Evolutionary conservation across 2,113 vertebrate genomes (phyloP), one percentile per base, ranked within the genome.

Genomic region (Bothrops jararaca): DNA sequence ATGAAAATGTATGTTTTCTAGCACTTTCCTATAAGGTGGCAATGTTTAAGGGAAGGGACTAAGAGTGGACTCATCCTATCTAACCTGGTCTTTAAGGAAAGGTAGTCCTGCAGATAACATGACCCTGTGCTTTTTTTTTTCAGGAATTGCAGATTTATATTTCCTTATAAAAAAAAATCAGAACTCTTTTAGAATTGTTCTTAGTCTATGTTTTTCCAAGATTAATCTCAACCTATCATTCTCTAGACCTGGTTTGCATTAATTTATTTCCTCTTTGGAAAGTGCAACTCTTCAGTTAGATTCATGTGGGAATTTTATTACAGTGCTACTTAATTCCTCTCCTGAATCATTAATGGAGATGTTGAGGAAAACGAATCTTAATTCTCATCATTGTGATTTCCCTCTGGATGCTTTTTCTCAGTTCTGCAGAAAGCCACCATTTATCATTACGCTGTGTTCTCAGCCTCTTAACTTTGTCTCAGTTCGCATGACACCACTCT

Each of bases 301-400:
- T 88, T 94, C 93, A 92, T 95, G 92, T 94, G 93, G 90, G 95
- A 95, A 95, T 87, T 93, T 96, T 92, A 95, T 91, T 95, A 92
- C 93, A 90, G 64, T 88, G 93, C 57, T 86, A 89, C 93, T 96
- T 95, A 94, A 93, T 95, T 53, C 90, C 92, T 95, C 91, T 95
- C 94, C 50, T 86, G 94, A 86, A 93, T 94, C 94, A 91, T 95
- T 96, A 96, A 95, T 95, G 94, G 93, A 93, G 92, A 96, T n/a
- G 64, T 95, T 94, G 93, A 80, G 91, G 50, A 56, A 93, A 26
- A 89, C 74, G 56, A 92, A 53, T 29, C 57, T 89, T 92, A 89
- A 48, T 20, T 80, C 57, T 45, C 15, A 56, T 93, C 50, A 80
- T 48, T 90, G 74, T 54, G 48, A 12, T 93, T 89, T 58, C 57